Evolutionary conservation across 2,888 invertebrate species (phyloP).

Genomic region (Athetis lepigone): DNA sequence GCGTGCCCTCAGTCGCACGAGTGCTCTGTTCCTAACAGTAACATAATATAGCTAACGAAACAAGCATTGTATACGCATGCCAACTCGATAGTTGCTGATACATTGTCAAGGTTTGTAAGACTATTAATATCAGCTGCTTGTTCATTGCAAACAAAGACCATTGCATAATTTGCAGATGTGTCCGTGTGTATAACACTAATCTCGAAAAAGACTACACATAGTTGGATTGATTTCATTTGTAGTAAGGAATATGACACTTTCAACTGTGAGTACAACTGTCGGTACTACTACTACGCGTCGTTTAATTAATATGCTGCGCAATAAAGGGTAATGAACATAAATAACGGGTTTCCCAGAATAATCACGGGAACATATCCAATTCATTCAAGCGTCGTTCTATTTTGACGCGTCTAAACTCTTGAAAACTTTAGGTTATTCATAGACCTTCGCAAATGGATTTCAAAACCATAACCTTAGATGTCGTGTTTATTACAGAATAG

Average conservation of each 20-base stretch:
- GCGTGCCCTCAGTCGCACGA: slow-evolving; percentile 32
- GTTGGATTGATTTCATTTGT: neutral
- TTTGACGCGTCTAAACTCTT: too few relatives aligned
- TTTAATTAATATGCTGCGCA: slow-evolving; percentile 9
- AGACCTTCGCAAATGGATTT: too few relatives aligned
- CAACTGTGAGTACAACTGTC: neutral
- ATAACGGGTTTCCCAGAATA: slow-evolving; percentile 16
- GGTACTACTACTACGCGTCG: slow-evolving; percentile 19
- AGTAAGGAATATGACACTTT: neutral
- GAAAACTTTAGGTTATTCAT: too few relatives aligned
- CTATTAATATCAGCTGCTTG: slow-evolving; percentile 41
- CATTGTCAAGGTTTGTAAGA: slow-evolving; percentile 50
- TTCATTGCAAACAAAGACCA: slow-evolving; percentile 42
- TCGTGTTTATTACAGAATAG: too few relatives aligned
- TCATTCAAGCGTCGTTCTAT: neutral
- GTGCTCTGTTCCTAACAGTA: slow-evolving; percentile 45
- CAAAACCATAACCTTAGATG: too few relatives aligned
- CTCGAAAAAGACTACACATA: slow-evolving; percentile 6
- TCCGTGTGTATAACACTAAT: neutral
- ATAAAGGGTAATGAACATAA: slow-evolving; percentile 18
- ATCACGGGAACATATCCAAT: slow-evolving; percentile 18
- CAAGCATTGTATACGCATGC: slow-evolving; percentile 67
- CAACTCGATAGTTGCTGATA: slow-evolving; percentile 51
- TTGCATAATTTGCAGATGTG: neutral
- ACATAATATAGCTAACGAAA: slow-evolving; percentile 54